Base-by-base conservation (phyloP, 2,888 invertebrate genomes). In the Cantharis lateralis region DNA sequence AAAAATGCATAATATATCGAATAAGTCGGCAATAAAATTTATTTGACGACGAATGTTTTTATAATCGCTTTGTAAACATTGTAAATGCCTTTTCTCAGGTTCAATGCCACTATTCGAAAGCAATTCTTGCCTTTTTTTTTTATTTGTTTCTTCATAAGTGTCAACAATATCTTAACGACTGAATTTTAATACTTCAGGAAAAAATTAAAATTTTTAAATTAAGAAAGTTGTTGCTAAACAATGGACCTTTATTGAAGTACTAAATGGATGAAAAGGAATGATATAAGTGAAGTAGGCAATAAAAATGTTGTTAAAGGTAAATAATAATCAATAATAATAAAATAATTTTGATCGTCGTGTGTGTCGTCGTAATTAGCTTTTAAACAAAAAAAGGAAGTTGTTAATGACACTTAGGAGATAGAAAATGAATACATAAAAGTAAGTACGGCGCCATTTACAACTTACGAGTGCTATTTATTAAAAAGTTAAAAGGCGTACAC, bases 371-470 rank as follows among this genome's bases (percentile, higher is more conserved):
- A 48, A 66, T 66, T 66, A 66, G 64, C 24, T 66, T 66, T 66
- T 20, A 66, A 66, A 66, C 24, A 66, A 48, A 48, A 20, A 66
- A 66, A 24, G 24, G 64, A 66, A 66, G 20, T 66, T 66, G 64
- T 66, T 66, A 66, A 66, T 66, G 64, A 24, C 64, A 66, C 64
- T 66, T 66, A 13, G 18, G 64, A 66, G 18, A 66, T 18, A 66
- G 64, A 66, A 66, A 16, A 66, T 24, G 64, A 66, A n/a, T 66
- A 66, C 48, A 48, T 48, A 66, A 66, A 66, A 18, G 64, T 66
- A 66, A 66, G 64, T 66, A 66, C 64, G 64, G 64, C 64, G 64
- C 64, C 64, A 66, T 24, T 66, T 20, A 20, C 20, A 66, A 66
- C 9, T 20, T 24, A 66, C 64, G 24, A 66, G 64, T 66, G 64